Base-by-base conservation (phyloP, 2,888 invertebrate genomes). In the Oxycera nigricornis region DNA sequence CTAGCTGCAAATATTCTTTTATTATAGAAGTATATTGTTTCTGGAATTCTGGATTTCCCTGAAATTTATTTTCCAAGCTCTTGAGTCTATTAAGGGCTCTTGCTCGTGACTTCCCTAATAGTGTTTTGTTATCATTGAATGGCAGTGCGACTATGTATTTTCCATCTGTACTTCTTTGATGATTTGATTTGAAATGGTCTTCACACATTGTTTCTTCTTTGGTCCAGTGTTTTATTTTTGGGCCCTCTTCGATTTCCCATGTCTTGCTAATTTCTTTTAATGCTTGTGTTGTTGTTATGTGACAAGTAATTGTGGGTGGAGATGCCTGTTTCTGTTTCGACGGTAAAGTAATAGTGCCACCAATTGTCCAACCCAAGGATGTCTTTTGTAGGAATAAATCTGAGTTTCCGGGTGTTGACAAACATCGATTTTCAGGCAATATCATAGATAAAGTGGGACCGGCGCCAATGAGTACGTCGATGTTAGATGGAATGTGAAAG, bases 1-100 rank as follows among this genome's bases (percentile, higher is more conserved):
- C 76, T 31, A 80, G 46, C 9, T 31, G n/a, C 22, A 70, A 11
- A 65, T 79, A 80, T 75, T 80, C 77, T 17, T 67, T 57, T 70
- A 78, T 77, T 39, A 78, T 76, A 20, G 70, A 24, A 17, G 22
- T 31, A 41, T 78, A 78, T 39, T 74, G 30, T 6, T 6, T 17
- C n/a, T 62, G 26, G 28, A 62, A 31, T 9, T 6, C 62, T 26
- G 28, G 11, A 20, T 30, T 31, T 22, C 30, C 30, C 17, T 28
- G 14, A 2, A 62, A 31, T 30, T 30, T 24, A 14, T 30, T 24
- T 31, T 62, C 62, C 57, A 57, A 17, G 11, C n/a, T n/a, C 17
- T 46, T 46, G 57, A 57, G 7, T 4, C 28, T 9, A 28, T 11
- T 20, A 11, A 24, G 2, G n/a, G 24, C 28, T 24, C 26, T 11